Evolutionary conservation across 2,888 invertebrate species (phyloP).

Genomic region (Diogma glabrata): DNA sequence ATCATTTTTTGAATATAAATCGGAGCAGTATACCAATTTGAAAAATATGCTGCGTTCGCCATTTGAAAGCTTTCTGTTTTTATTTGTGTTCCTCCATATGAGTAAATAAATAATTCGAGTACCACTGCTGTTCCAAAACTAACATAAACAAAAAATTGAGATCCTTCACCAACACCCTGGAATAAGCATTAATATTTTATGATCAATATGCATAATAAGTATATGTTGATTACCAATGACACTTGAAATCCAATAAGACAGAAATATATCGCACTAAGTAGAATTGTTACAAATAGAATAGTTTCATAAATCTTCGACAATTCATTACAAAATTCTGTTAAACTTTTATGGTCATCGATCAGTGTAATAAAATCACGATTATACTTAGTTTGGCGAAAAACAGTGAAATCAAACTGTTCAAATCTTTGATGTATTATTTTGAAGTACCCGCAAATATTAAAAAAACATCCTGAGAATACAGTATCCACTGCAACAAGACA

Average conservation of each 20-base stretch:
- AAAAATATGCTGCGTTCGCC: not conserved
- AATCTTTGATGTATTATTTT: not conserved
- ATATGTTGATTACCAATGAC: no score
- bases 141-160: not conserved
- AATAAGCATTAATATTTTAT: no score
- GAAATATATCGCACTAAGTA: conserved; percentile 5
- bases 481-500: not conserved
- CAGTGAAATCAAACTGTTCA: not conserved
- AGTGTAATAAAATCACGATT: not conserved
- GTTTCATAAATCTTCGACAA: conserved; percentile 4
- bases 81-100: conserved; percentile 10
- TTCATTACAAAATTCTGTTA: no score
- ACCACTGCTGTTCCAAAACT: conserved; percentile 5
- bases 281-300: conserved; percentile 8
- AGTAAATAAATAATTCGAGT: conserved; percentile 11
- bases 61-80: not conserved
- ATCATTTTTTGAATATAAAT: not conserved
- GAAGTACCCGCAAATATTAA: not conserved
- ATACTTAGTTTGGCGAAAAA: no score
- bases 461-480: not conserved
- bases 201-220: no score
- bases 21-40: conserved; percentile 1
- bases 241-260: conserved; percentile 13
- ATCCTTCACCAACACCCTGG: no score
- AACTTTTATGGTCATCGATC: not conserved